Percentiles rank a stretch among this genome's conserved stretches.
These are phyloP conservation scores for Macrophya alboannulata DNA, from an alignment of 2,888 invertebrate genomes.

Conservation along the genomic window DNA sequence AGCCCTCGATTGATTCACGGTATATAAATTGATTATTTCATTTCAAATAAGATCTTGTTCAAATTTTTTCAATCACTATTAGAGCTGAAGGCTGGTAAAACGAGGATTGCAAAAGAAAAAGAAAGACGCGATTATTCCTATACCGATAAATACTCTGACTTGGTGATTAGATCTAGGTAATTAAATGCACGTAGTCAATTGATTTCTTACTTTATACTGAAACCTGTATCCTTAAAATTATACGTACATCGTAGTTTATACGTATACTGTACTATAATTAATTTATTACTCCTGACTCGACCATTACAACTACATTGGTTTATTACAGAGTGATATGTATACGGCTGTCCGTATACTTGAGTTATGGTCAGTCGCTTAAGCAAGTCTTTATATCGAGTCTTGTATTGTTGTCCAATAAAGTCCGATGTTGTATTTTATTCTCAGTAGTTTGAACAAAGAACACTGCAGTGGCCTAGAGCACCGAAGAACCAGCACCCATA, in stretches of 20 bases:
- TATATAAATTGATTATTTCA: not conserved
- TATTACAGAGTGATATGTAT: conserved; percentile 17
- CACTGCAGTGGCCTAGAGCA: not conserved
- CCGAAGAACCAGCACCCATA: not conserved
- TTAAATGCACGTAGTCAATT: not conserved
- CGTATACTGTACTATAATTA: not conserved
- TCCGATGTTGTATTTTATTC: not conserved
- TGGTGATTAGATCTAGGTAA: not conserved
- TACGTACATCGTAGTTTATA: not conserved
- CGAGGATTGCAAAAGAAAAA: too few species aligned
- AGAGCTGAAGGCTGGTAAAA: too few species aligned
- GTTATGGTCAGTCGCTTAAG: not conserved
- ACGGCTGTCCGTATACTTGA: not conserved
- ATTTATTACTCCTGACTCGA: not conserved
- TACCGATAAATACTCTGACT: not conserved
- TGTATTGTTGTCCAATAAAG: conserved; percentile 20
- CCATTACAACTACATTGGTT: not conserved
- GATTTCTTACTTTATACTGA: not conserved
- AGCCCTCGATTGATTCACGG: not conserved
- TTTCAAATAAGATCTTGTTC: not conserved
- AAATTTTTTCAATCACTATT: not conserved
- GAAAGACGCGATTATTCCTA: not conserved
- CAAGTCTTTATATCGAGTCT: not conserved
- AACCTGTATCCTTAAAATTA: not conserved
- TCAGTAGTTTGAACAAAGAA: not conserved